Evolutionary conservation across 64 coral and sea anemone genomes (phyloP).

Genomic region (Hydrozoanthus tunicans): DNA sequence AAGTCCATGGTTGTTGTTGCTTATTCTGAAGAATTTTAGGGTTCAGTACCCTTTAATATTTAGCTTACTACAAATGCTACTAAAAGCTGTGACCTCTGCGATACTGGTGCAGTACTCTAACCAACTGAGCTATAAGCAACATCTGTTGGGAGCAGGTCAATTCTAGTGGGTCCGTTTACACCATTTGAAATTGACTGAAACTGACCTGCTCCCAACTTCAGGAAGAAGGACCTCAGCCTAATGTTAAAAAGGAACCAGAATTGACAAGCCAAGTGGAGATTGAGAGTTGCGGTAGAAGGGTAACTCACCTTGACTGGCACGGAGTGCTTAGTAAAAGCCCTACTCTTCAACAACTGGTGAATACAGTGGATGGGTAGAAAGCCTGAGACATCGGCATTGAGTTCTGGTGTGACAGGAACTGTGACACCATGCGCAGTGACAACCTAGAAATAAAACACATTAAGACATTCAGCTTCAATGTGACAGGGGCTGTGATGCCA

Average conservation of each 20-base stretch:
- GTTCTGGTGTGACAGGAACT: slow-evolving; percentile 83
- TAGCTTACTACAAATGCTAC: too few relatives aligned
- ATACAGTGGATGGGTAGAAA: slow-evolving; percentile 97
- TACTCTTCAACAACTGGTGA: slow-evolving; percentile 81
- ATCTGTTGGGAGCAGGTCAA: too few relatives aligned
- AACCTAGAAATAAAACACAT: slow-evolving; percentile 55
- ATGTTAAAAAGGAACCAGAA: neutral
- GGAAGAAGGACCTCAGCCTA: too few relatives aligned
- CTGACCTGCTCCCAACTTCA: too few relatives aligned
- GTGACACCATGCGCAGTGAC: slow-evolving; percentile 86
- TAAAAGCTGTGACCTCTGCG: too few relatives aligned
- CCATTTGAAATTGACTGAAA: too few relatives aligned
- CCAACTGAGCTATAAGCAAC: too few relatives aligned
- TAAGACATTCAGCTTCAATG: neutral
- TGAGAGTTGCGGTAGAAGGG: neutral
- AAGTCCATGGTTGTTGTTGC: too few relatives aligned
- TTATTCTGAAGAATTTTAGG: too few relatives aligned
- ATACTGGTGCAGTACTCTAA: too few relatives aligned
- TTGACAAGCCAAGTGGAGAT: neutral
- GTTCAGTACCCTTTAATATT: too few relatives aligned
- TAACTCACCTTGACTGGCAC: slow-evolving; percentile 86
- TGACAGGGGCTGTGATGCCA: neutral
- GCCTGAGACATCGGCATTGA: slow-evolving; percentile 79
- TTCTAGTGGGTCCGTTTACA: too few relatives aligned
- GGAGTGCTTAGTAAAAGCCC: slow-evolving; percentile 93